Percentiles rank a stretch among this genome's conserved stretches.
phyloP scores from a whole-genome alignment of 2,113 vertebrate species.

The Protomyctophum bolini region DNA sequence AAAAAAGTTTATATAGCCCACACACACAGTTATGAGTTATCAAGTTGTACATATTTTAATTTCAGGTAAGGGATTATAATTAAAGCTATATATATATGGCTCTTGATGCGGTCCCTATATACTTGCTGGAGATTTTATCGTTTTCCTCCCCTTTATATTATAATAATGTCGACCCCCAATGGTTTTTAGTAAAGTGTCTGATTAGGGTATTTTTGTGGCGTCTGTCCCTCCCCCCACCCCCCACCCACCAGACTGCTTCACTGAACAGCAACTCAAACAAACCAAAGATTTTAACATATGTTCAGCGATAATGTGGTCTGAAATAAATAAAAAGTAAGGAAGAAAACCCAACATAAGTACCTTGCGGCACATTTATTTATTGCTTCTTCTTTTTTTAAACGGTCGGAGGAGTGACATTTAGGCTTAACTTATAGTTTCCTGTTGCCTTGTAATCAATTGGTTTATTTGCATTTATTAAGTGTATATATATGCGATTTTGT shows the following conservation, averaged over 20 bases:
- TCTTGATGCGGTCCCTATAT: conserved; percentile 72
- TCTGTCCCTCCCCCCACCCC: conserved; percentile 39
- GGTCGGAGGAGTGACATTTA: no score
- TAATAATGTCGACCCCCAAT: conserved; percentile 39
- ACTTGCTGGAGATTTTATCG: conserved; percentile 82
- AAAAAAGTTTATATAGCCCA: conserved; percentile 88
- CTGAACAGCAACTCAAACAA: conserved; percentile 88
- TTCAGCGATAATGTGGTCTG: conserved; percentile 93
- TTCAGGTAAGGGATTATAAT: conserved; percentile 86
- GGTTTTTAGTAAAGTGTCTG: conserved; percentile 67
- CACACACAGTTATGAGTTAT: conserved; percentile 83
- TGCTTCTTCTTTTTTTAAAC: conserved; percentile 13
- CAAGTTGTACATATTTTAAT: conserved; percentile 97
- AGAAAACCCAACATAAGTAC: conserved; percentile 8
- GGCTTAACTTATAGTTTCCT: no score
- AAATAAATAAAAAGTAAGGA: conserved; percentile 90
- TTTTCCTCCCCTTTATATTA: conserved; percentile 67
- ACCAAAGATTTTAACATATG: conserved; percentile 99
- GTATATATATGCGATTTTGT: no score
- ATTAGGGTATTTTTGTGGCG: conserved; percentile 71
- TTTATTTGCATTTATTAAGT: no score
- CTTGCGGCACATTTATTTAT: conserved; percentile 19
- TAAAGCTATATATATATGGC: conserved; percentile 64
- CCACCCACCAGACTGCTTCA: conserved; percentile 80
- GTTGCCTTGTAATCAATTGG: no score